These are phyloP conservation scores for Papio anubis DNA, from an alignment of 2,113 vertebrate genomes.

Conservation along the genomic window DNA sequence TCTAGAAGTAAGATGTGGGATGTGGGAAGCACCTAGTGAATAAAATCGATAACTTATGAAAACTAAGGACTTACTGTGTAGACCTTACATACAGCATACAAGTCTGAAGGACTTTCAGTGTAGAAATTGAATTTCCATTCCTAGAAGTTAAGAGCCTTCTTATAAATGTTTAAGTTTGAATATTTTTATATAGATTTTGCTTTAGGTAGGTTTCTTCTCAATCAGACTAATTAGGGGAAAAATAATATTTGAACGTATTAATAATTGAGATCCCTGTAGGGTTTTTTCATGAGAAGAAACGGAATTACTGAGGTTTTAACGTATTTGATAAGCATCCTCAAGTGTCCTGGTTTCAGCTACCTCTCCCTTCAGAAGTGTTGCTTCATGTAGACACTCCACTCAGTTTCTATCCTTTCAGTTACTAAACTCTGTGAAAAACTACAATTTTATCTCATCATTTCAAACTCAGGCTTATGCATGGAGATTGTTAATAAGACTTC, in stretches of 20 bases:
- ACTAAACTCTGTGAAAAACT: background rate
- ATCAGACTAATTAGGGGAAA: constrained; percentile 56
- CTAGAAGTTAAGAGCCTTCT: constrained; percentile 18
- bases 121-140: background rate
- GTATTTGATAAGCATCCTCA: constrained; percentile 50
- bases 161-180: constrained; percentile 40
- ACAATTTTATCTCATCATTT: constrained; percentile 32
- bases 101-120: background rate
- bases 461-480: background rate
- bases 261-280: constrained; percentile 51
- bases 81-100: background rate
- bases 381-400: constrained; percentile 14
- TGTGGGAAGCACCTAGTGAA: background rate
- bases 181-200: constrained; percentile 38
- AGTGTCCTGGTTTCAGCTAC: constrained; percentile 38
- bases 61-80: background rate
- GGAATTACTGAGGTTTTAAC: constrained; percentile 53
- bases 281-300: background rate
- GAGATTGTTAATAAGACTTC: background rate
- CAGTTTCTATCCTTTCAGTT: constrained; percentile 38
- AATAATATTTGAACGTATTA: constrained; percentile 68
- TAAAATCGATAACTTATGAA: background rate
- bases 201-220: constrained; percentile 39
- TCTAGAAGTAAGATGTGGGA: background rate
- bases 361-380: constrained; percentile 40